Base-by-base conservation (phyloP, 2,797 vertebrate genomes). In the Gobionotothen gibberifrons region DNA sequence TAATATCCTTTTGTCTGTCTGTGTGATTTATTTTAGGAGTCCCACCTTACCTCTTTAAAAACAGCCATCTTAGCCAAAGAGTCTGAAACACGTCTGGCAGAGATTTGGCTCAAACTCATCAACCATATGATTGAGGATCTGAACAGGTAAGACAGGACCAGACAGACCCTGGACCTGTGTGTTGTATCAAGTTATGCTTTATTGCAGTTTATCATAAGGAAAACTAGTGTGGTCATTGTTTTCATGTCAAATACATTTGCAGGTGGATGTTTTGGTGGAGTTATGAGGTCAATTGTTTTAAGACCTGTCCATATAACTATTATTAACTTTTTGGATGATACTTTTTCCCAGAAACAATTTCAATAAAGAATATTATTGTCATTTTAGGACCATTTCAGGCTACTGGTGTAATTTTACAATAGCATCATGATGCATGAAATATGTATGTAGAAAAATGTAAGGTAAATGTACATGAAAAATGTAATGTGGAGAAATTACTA, bases 31-130 rank as follows among this genome's bases (percentile, higher is more conserved):
- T 76, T 80, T 42, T 21, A 93, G 93, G 90, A 92, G 65, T 89
- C 84, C 46, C 64, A 92, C 47, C 87, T 91, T 21, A 86, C 49
- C 11, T 82, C 92, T 69, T 90, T 99, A 72, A 98, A 96, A 94
- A 96, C 92, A 58, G 97, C 95, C 81, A 91, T 98, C 42, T 91
- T 94, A 72, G 94, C 94, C 51, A 98, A 98, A 90, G 71, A 91
- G 71, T 26, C 96, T 51, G 95, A 96, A 61, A 87, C 90, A 67
- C 90, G 36, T 32, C 68, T 98, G 84, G 90, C 74, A 22, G 96
- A 98, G 77, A 92, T 96, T 77, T 96, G 96, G 97, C 81, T 96
- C 82, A 96, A 95, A 85, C 89, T 99, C 69, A 94, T 99, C 42
- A 93, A 96, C 78, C 95, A 96, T 72, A 79, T 98, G 61, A 94